These are phyloP conservation scores for Astreopora myriophthalma DNA, from an alignment of 64 coral and sea anemone species.

Conservation along the genomic window DNA sequence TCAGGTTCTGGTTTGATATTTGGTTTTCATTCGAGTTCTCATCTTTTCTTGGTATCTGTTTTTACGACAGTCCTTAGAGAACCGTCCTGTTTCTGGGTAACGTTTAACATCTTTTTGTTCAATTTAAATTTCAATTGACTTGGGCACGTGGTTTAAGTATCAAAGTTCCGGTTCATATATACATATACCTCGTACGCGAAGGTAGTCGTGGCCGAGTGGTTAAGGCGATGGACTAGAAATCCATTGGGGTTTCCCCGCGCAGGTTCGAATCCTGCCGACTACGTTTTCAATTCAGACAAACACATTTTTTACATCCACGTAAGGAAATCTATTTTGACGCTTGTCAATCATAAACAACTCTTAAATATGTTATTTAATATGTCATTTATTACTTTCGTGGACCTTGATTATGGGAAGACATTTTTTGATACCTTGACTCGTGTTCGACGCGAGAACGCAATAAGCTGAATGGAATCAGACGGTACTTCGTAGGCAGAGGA, in stretches of 20 bases:
- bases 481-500: constrained; percentile 45
- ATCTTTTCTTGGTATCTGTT: no score
- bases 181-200: no score
- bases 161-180: no score
- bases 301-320: no score
- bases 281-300: neutral
- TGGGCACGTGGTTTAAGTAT: no score
- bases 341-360: no score
- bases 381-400: no score
- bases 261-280: constrained; percentile 51
- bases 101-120: neutral
- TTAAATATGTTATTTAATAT: no score
- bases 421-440: constrained; percentile 23
- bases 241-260: constrained; percentile 41
- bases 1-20: no score
- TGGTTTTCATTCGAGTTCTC: neutral
- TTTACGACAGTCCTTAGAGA: neutral
- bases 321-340: no score
- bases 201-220: constrained; percentile 35
- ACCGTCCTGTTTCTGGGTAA: neutral
- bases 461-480: constrained; percentile 7
- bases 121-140: neutral
- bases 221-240: neutral
- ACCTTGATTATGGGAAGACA: neutral
- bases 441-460: constrained; percentile 10